Conservation (phyloP, 2,888 invertebrate genomes). For the Venusia cambrica region DNA sequence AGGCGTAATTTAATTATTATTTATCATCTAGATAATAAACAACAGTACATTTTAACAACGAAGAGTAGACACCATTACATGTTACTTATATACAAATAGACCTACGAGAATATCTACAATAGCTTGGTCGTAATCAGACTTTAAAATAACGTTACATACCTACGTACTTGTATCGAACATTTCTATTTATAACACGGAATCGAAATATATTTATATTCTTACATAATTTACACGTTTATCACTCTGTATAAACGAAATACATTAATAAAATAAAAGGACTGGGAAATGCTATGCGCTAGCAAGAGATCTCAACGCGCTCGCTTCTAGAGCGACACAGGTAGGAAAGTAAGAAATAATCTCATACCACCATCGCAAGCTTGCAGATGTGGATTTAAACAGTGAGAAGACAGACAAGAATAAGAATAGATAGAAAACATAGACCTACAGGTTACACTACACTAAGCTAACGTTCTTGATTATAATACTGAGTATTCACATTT, state of each 20-base stretch:
- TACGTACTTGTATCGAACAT: conserved; percentile 48
- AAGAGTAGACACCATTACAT: conserved; percentile 57
- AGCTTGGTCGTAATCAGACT: conserved; percentile 80
- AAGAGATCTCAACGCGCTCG: conserved; percentile 46
- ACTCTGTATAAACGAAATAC: conserved; percentile 28
- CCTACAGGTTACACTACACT: conserved; percentile 39
- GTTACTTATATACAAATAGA: conserved; percentile 63
- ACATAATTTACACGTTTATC: conserved; percentile 44
- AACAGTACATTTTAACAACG: conserved; percentile 69
- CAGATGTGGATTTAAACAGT: conserved; percentile 14
- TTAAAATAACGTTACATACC: conserved; percentile 51
- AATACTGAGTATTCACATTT: conserved; percentile 54
- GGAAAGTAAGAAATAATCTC: conserved; percentile 19
- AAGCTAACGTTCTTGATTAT: conserved; percentile 40
- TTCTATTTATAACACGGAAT: conserved; percentile 44
- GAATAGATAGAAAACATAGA: conserved; percentile 15
- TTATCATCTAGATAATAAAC: conserved; percentile 67
- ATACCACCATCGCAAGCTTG: conserved; percentile 3
- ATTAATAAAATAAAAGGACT: conserved; percentile 22
- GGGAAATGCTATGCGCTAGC: conserved; percentile 24
- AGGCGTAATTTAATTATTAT: conserved; percentile 51
- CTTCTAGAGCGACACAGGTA: conserved; percentile 14
- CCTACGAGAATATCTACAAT: conserved; percentile 63
- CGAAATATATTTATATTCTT: conserved; percentile 27
- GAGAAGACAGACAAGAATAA: conserved; percentile 24